These are phyloP conservation scores for Zoanthus gigantus DNA, from an alignment of 92 coral and sea anemone species.

Conservation along the genomic window DNA sequence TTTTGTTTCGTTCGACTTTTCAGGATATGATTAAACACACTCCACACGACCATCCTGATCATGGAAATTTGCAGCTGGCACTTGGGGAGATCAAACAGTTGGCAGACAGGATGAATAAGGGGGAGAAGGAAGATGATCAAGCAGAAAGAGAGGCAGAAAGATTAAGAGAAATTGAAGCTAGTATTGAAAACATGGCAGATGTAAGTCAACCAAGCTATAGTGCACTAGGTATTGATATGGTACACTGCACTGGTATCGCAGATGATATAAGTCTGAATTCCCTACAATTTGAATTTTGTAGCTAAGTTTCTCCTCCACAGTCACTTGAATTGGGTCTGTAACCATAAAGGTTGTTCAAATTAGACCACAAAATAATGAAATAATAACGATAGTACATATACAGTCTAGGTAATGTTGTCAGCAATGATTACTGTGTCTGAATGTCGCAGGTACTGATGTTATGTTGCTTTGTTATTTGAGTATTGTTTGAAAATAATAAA, in stretches of 20 bases:
- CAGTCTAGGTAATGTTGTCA: too few species aligned
- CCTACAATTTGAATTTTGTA: too few species aligned
- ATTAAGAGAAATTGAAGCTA: constrained; percentile 91
- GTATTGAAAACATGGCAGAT: constrained; percentile 94
- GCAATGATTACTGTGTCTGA: too few species aligned
- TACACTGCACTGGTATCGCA: neutral
- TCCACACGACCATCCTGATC: constrained; percentile 95
- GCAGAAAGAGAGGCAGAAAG: constrained; percentile 99
- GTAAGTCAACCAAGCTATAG: constrained; percentile 54
- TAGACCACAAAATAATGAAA: too few species aligned
- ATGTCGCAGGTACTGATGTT: too few species aligned
- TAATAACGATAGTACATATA: too few species aligned
- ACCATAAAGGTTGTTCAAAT: too few species aligned
- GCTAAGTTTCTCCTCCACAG: too few species aligned
- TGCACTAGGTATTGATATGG: neutral
- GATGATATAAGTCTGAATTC: too few species aligned
- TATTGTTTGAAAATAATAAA: too few species aligned
- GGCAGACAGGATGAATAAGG: constrained; percentile 98
- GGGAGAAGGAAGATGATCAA: constrained; percentile 93
- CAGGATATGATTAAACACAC: constrained; percentile 99
- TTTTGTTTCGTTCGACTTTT: neutral
- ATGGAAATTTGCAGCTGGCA: constrained; percentile 90
- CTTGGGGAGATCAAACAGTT: constrained; percentile 94
- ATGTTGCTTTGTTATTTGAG: too few species aligned
- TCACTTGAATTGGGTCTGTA: too few species aligned